Percentiles rank a stretch among this genome's conserved stretches.
Conservation (phyloP, 1,140 invertebrate species). For the Drosophila burlai region DNA sequence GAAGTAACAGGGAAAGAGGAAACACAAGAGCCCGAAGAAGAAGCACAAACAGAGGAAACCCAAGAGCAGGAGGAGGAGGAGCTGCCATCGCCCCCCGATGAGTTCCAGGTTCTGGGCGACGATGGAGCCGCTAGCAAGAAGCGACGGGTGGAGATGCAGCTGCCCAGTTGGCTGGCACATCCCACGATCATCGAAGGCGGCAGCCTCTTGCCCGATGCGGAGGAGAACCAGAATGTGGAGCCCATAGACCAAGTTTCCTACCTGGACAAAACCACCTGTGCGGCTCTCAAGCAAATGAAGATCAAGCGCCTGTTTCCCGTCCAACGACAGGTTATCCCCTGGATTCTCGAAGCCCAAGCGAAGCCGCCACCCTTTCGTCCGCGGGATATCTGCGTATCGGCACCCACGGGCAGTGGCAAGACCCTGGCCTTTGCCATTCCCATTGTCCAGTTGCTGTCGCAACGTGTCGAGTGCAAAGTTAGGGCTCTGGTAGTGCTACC, state of each 20-base stretch:
- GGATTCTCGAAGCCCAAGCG: constrained; percentile 89
- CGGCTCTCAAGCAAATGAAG: constrained; percentile 90
- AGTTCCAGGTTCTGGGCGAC: constrained; percentile 86
- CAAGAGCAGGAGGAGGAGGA: constrained; percentile 15
- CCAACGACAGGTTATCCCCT: constrained; percentile 94
- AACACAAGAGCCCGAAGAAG: neutral
- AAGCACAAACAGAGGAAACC: neutral
- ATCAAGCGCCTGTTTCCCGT: constrained; percentile 94
- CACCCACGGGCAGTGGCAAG: constrained; percentile 99
- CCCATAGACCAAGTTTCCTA: constrained; percentile 86
- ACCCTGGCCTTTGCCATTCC: constrained; percentile 97
- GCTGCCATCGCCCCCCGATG: constrained; percentile 15
- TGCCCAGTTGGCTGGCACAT: constrained; percentile 95
- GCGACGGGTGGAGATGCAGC: constrained; percentile 88
- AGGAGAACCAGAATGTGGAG: constrained; percentile 88
- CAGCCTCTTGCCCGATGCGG: constrained; percentile 87
- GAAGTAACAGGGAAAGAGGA: neutral
- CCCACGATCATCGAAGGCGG: constrained; percentile 90
- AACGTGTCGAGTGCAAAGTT: constrained; percentile 87
- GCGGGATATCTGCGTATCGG: constrained; percentile 97
- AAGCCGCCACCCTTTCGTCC: constrained; percentile 88
- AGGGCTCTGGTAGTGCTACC: constrained; percentile 95
- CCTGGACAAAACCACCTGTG: constrained; percentile 86
- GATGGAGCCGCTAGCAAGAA: constrained; percentile 85
- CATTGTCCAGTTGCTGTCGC: constrained; percentile 89